These are phyloP conservation scores for Leistus spinibarbis DNA, from an alignment of 2,888 invertebrate species.

Conservation along the genomic window DNA sequence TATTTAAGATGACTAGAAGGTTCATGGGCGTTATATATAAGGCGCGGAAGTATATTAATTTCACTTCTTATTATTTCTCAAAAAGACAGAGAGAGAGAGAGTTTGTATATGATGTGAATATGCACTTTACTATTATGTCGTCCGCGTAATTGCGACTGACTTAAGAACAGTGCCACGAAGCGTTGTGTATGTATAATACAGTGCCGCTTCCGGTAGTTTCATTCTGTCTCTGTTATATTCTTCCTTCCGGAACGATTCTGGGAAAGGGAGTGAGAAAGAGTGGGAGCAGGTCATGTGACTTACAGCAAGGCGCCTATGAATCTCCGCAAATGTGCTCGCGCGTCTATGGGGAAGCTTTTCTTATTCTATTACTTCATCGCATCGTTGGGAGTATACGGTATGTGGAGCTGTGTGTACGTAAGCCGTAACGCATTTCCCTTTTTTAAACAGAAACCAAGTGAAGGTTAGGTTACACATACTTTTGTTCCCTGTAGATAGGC, in stretches of 20 bases:
- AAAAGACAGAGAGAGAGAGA: too few relatives aligned
- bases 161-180: not conserved
- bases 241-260: not conserved
- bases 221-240: not conserved
- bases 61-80: not conserved
- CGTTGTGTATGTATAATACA: not conserved
- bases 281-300: not conserved
- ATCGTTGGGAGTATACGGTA: not conserved
- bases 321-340: not conserved
- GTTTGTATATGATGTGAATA: not conserved
- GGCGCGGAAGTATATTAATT: not conserved
- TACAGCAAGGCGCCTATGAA: not conserved
- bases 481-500: not conserved
- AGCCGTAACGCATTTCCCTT: not conserved
- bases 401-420: not conserved
- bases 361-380: not conserved
- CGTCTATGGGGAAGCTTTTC: constrained; percentile 7
- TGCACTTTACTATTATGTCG: not conserved
- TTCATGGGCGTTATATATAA: not conserved
- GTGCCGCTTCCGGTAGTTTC: not conserved
- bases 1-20: not conserved
- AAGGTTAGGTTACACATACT: not conserved
- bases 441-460: not conserved
- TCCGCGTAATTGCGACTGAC: not conserved
- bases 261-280: not conserved